These are phyloP conservation scores for Crossoptilon crossoptilon DNA, from an alignment of 2,797 vertebrate genomes.

Conservation along the genomic window DNA sequence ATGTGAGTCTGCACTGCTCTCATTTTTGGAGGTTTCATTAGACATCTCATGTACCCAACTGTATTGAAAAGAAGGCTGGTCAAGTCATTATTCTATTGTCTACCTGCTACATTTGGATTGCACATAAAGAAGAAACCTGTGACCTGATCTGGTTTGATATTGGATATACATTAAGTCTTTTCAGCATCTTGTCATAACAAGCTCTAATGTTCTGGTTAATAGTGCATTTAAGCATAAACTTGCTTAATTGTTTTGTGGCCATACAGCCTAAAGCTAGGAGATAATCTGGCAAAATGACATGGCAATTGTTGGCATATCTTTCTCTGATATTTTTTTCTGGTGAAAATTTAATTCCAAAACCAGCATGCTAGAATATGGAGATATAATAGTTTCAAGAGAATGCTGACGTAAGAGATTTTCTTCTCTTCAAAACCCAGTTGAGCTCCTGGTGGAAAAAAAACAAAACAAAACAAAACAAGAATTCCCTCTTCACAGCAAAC, in stretches of 20 bases:
- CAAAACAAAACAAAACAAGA: neutral
- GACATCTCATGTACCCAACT: fast-evolving
- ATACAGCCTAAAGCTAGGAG: neutral
- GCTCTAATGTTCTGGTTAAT: neutral
- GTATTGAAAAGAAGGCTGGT: neutral
- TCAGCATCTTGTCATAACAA: neutral
- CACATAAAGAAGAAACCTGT: fast-evolving
- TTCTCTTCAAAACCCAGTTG: neutral
- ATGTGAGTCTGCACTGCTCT: fast-evolving
- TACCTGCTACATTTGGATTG: neutral
- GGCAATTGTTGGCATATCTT: neutral
- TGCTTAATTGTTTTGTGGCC: neutral
- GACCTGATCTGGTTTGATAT: neutral
- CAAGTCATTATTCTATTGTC: neutral
- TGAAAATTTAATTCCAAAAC: neutral
- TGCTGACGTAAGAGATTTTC: fast-evolving
- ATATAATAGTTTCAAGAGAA: neutral
- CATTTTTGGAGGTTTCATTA: fast-evolving
- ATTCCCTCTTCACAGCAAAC: neutral
- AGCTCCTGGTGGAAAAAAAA: fast-evolving
- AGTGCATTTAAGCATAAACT: neutral
- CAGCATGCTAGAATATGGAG: neutral
- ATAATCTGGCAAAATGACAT: neutral
- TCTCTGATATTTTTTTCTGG: neutral
- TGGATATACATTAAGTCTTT: neutral